These are phyloP conservation scores for Vanessa tameamea DNA, from an alignment of 1,140 invertebrate genomes.

Conservation along the genomic window DNA sequence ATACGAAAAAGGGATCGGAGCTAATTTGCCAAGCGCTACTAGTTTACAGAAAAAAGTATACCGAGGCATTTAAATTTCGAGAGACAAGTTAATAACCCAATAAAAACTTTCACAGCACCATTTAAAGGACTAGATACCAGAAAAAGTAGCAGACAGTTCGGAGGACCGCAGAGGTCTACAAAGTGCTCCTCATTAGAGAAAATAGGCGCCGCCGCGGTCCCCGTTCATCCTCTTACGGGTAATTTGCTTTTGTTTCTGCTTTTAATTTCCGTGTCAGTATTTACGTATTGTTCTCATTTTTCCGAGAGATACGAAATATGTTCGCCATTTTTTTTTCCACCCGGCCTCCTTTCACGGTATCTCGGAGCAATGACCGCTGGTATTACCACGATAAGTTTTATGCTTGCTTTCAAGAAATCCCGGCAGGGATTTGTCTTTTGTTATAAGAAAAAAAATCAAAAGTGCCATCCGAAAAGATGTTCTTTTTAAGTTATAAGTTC, in stretches of 20 bases:
- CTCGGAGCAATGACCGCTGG: conserved; percentile 34
- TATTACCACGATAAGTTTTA: conserved; percentile 44
- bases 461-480: neutral
- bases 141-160: conserved; percentile 17
- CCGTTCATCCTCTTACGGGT: conserved; percentile 57
- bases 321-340: conserved; percentile 45
- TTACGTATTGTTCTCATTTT: conserved; percentile 62
- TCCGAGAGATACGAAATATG: conserved; percentile 53
- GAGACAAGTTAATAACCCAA: conserved; percentile 29
- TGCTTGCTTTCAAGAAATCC: conserved; percentile 28
- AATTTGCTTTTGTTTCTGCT: conserved; percentile 73
- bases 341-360: conserved; percentile 22
- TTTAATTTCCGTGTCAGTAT: conserved; percentile 72
- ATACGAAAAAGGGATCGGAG: neutral
- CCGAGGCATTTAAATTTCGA: conserved; percentile 12
- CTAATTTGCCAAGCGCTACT: conserved; percentile 7
- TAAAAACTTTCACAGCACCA: conserved; percentile 38
- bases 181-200: conserved; percentile 57
- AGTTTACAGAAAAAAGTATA: conserved; percentile 21
- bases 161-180: conserved; percentile 26
- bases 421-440: conserved; percentile 40
- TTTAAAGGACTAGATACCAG: conserved; percentile 26
- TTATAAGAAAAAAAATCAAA: conserved; percentile 23
- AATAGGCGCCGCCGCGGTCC: conserved; percentile 49
- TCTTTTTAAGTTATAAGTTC: neutral